Percentiles rank a stretch among this genome's conserved stretches.
Conservation (phyloP, 2,113 vertebrate genomes). For the Plectropomus leopardus region DNA sequence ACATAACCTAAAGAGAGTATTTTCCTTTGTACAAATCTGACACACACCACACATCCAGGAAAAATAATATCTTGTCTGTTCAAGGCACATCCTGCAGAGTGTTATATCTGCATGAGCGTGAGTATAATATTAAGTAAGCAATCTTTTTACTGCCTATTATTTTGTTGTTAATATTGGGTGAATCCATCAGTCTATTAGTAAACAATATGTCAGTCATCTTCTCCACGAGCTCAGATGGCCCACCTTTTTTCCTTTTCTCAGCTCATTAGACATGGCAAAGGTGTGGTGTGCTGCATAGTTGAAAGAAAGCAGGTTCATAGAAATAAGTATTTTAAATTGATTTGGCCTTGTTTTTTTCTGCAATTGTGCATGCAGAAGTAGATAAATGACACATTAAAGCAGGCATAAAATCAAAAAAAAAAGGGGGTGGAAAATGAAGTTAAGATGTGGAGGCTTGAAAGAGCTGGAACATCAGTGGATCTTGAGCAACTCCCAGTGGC, state of each 20-base stretch:
- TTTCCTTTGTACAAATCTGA: slow-evolving; percentile 15
- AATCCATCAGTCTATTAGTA: slow-evolving; percentile 21
- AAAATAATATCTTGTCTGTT: slow-evolving; percentile 5
- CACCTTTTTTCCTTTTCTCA: not conserved
- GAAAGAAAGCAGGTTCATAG: slow-evolving; percentile 46
- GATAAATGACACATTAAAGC: slow-evolving; percentile 58
- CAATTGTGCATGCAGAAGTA: slow-evolving; percentile 49
- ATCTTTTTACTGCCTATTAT: slow-evolving; percentile 16
- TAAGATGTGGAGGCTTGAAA: not conserved
- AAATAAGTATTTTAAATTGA: slow-evolving; percentile 66
- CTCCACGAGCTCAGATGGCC: slow-evolving; percentile 11
- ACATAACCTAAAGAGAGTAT: slow-evolving; percentile 5
- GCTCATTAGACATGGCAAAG: slow-evolving; percentile 23
- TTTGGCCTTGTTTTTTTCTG: slow-evolving; percentile 49
- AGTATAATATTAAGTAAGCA: slow-evolving; percentile 1
- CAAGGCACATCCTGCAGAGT: slow-evolving; percentile 15
- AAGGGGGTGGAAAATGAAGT: not conserved
- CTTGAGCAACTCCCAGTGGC: slow-evolving; percentile 82
- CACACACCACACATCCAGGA: slow-evolving; percentile 3
- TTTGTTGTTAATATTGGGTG: slow-evolving; percentile 3
- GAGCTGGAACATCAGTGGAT: slow-evolving; percentile 44
- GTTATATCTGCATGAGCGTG: not conserved
- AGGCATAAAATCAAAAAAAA: slow-evolving; percentile 46
- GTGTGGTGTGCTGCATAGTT: slow-evolving; percentile 30
- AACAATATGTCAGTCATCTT: slow-evolving; percentile 23